phyloP scores from a whole-genome alignment of 2,888 invertebrate species.

The Aspidapion aeneum region DNA sequence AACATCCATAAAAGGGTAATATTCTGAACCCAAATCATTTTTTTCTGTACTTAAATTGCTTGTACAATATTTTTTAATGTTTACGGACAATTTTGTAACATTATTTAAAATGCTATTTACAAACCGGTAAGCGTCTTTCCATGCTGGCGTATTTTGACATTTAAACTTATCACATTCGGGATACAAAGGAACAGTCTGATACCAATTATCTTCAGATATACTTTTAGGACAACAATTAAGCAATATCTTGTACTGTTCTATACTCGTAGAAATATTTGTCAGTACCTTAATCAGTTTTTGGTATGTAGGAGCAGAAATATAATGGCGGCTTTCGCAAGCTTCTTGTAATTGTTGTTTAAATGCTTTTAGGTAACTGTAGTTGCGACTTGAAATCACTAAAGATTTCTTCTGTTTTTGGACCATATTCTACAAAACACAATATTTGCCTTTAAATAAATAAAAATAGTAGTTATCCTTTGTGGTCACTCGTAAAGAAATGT shows the following conservation, averaged over 20 bases:
- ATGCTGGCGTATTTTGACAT: conserved; percentile 37
- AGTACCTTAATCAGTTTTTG: conserved; percentile 31
- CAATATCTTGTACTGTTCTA: conserved; percentile 67
- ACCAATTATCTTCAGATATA: not conserved
- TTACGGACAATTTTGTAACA: conserved; percentile 28
- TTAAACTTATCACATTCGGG: conserved; percentile 28
- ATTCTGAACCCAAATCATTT: conserved; percentile 33
- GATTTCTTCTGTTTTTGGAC: conserved; percentile 63
- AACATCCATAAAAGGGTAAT: conserved; percentile 30
- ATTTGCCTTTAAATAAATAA: no score
- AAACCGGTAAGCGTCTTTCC: conserved; percentile 32
- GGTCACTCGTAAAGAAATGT: no score
- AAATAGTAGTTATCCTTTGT: conserved; percentile 3
- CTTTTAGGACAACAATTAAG: conserved; percentile 58
- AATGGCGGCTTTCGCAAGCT: conserved; percentile 29
- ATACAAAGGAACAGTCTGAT: not conserved
- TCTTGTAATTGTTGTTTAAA: conserved; percentile 47
- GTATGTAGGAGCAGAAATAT: not conserved
- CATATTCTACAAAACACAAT: conserved; percentile 51
- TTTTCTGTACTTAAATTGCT: conserved; percentile 30
- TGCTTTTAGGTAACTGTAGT: conserved; percentile 55
- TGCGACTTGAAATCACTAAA: conserved; percentile 56
- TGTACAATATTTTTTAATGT: conserved; percentile 32
- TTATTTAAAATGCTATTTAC: conserved; percentile 27
- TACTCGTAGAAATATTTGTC: conserved; percentile 51